Evolutionary conservation across 2,888 invertebrate genomes (phyloP).

Genomic region (Lycophotia porphyrea): DNA sequence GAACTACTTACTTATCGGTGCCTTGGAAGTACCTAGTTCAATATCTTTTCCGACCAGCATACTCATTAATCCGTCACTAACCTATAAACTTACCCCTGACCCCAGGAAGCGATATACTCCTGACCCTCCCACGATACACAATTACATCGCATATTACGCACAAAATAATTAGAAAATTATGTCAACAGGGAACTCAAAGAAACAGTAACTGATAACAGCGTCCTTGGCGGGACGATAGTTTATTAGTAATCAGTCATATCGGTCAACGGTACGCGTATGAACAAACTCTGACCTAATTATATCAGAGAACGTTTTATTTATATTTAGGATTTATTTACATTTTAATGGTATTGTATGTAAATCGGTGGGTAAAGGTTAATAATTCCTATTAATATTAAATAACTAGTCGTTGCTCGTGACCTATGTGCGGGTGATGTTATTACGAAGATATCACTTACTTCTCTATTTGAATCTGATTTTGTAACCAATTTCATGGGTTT

Average conservation of each 20-base stretch:
- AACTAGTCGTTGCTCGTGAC: not conserved
- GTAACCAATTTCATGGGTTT: too few relatives aligned
- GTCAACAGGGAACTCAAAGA: constrained; percentile 55
- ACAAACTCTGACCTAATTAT: constrained; percentile 46
- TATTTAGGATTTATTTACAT: constrained; percentile 2
- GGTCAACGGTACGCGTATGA: constrained; percentile 28
- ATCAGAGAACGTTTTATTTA: constrained; percentile 5
- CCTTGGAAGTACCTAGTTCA: not conserved
- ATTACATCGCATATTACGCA: constrained; percentile 22
- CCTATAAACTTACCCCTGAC: constrained; percentile 9
- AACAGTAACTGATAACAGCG: constrained; percentile 48
- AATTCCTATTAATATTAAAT: not conserved
- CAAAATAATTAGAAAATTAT: constrained; percentile 49
- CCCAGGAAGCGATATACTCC: constrained; percentile 6
- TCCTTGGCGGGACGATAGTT: constrained; percentile 55
- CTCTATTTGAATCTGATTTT: too few relatives aligned
- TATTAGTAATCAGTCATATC: constrained; percentile 50
- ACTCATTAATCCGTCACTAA: not conserved
- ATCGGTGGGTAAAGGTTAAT: constrained; percentile 7
- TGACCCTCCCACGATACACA: constrained; percentile 13
- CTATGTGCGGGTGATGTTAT: too few relatives aligned
- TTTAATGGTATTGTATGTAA: constrained; percentile 27
- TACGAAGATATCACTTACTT: too few relatives aligned
- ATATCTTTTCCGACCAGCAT: not conserved
- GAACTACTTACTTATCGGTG: not conserved